A percentile compares a stretch with the other conserved stretches of the same genome.
Evolutionary conservation across 2,797 vertebrate species (phyloP).

Genomic region (Cyprinodon diabolis): DNA sequence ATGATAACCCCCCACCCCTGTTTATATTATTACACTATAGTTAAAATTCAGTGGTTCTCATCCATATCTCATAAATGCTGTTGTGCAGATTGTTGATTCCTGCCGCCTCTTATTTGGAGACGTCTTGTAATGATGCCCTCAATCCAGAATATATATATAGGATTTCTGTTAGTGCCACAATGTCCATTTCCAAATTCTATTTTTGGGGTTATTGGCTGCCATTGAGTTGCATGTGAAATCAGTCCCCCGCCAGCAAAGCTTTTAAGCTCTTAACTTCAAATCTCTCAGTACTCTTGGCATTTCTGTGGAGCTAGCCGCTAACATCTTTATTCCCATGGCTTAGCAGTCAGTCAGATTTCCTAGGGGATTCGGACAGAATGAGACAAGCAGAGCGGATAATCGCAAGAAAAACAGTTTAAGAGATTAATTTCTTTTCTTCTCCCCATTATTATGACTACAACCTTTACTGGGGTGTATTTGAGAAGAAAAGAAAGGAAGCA

Average conservation of each 20-base stretch:
- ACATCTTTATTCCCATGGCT: constrained; percentile 58
- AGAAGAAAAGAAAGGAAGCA: constrained; percentile 15
- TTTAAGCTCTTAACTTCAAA: constrained; percentile 55
- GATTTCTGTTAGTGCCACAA: constrained; percentile 4
- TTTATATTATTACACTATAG: not conserved
- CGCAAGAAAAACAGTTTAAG: constrained; percentile 49
- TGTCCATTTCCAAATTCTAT: constrained; percentile 10
- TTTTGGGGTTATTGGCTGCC: constrained; percentile 26
- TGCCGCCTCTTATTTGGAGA: not conserved
- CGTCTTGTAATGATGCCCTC: constrained; percentile 8
- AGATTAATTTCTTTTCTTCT: constrained; percentile 48
- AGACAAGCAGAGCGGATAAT: constrained; percentile 60
- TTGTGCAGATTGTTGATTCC: not conserved
- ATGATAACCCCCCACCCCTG: too few species aligned
- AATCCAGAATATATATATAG: constrained; percentile 10
- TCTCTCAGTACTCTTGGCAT: constrained; percentile 41
- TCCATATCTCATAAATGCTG: not conserved
- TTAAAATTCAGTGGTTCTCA: not conserved
- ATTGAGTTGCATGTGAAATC: constrained; percentile 43
- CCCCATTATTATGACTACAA: constrained; percentile 35
- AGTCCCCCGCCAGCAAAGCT: constrained; percentile 24
- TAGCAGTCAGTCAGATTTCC: constrained; percentile 54
- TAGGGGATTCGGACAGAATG: constrained; percentile 47
- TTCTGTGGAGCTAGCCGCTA: constrained; percentile 37
- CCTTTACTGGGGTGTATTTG: constrained; percentile 13